Evolutionary conservation across 2,797 vertebrate species (phyloP), one percentile per base, ranked within the genome.

Genomic region (Pangasius djambal): DNA sequence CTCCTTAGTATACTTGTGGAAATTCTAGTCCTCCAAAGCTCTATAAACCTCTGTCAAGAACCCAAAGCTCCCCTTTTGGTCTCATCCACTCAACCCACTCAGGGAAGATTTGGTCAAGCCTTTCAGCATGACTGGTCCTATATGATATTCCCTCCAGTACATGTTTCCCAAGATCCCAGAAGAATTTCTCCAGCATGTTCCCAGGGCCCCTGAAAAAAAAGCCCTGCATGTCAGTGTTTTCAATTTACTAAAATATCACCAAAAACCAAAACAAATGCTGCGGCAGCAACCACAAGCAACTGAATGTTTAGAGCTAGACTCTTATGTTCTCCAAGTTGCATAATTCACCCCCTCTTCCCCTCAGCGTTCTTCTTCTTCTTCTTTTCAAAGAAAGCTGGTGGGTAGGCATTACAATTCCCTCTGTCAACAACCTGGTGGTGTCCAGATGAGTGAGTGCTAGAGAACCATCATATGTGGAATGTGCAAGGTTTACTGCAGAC

Each of bases 351-450:
- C 52, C 37, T 65, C 55, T 77, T 67, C 61, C 84, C 52, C 83
- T 55, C 20, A 48, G 31, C 22, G n/a, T 93, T 93, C 91, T 94
- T 87, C 93, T 90, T 91, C 90, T 93, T 92, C 88, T 91, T 89
- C 91, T 79, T 87, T 91, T 89, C 89, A 75, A 77, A 70, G 88
- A 90, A 82, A 84, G 20, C 72, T 83, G 74, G 77, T 88, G 84
- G 67, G 34, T 50, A 88, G 65, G 85, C 82, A 85, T 86, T 88
- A 88, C 77, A 83, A 82, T 89, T 89, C 81, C 25, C 82, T 89
- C 86, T 78, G 88, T 91, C 89, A 86, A 91, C 88, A 86, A 75
- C 75, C 16, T 70, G 85, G 85, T 48, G 13, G 67, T 86, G 70
- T 74, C 75, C 52, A 87, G 88, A 88, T 52, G 82, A 87, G 50